These are phyloP conservation scores for Triops cancriformis DNA, from an alignment of 1,140 invertebrate species.

Conservation along the genomic window DNA sequence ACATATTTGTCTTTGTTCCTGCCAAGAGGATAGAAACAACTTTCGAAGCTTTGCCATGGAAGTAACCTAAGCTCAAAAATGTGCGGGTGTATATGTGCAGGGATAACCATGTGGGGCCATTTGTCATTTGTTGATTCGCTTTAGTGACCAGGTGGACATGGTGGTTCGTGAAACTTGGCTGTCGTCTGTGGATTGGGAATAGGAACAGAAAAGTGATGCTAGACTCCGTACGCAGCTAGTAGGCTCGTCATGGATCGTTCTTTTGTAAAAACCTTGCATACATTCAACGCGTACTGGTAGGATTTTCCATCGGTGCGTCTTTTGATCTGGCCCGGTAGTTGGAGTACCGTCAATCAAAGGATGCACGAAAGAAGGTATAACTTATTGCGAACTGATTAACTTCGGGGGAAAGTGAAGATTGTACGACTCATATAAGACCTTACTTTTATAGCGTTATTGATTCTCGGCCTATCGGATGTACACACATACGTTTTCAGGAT, in stretches of 20 bases:
- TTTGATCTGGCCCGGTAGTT: not conserved
- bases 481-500: not conserved
- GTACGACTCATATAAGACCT: not conserved
- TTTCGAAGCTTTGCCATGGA: not conserved
- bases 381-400: not conserved
- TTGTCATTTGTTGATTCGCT: constrained; percentile 1
- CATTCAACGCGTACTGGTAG: not conserved
- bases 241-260: not conserved
- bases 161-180: not conserved
- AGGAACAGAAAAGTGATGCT: not conserved
- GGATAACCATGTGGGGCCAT: not conserved
- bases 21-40: not conserved
- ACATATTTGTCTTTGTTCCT: not conserved
- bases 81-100: not conserved
- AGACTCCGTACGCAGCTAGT: not conserved
- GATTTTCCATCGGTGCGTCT: not conserved
- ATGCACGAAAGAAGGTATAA: not conserved
- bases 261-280: not conserved
- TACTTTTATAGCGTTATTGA: not conserved
- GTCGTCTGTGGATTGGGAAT: not conserved
- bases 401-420: not conserved
- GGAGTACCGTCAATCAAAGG: not conserved
- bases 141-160: constrained; percentile 7
- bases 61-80: not conserved
- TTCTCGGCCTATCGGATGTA: not conserved